These are phyloP conservation scores for Torymus auratus DNA, from an alignment of 2,888 invertebrate species.

Conservation along the genomic window DNA sequence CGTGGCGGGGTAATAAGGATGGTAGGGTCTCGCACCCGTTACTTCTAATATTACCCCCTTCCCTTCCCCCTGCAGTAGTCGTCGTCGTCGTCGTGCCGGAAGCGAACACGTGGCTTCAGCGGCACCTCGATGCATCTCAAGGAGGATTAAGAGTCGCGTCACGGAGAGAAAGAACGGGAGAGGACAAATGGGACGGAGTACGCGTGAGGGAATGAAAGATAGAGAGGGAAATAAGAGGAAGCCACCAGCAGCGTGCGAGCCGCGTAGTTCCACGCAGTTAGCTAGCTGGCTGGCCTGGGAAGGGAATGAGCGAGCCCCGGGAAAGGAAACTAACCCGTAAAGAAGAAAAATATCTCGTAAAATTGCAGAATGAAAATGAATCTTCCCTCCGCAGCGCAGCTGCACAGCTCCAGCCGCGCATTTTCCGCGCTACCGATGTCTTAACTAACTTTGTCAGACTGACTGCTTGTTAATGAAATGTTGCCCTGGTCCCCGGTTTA, in stretches of 20 bases:
- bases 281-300: no score
- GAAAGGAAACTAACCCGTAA: slow-evolving; percentile 48
- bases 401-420: neutral
- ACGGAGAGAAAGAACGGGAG: slow-evolving; percentile 52
- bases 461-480: neutral
- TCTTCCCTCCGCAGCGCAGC: slow-evolving; percentile 13
- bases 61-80: slow-evolving; percentile 6
- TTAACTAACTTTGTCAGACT: slow-evolving; percentile 21
- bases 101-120: slow-evolving; percentile 26
- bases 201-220: slow-evolving; percentile 49
- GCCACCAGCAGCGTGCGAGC: no score
- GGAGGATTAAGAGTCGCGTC: slow-evolving; percentile 55
- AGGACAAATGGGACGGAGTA: slow-evolving; percentile 44
- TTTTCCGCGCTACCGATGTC: slow-evolving; percentile 4
- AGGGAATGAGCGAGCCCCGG: no score
- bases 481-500: neutral
- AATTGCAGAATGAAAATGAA: slow-evolving; percentile 53
- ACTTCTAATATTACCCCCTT: slow-evolving; percentile 67
- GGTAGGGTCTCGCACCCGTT: slow-evolving; percentile 66
- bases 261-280: no score
- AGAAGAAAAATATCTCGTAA: slow-evolving; percentile 50
- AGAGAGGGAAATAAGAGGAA: slow-evolving; percentile 42
- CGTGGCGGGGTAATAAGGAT: slow-evolving; percentile 68
- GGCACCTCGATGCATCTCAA: slow-evolving; percentile 38
- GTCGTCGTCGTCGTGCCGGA: slow-evolving; percentile 34